A percentile compares a stretch with the other conserved stretches of the same genome.
Evolutionary conservation across 2,888 invertebrate species (phyloP).

Genomic region (Fissipunctia ypsillon): DNA sequence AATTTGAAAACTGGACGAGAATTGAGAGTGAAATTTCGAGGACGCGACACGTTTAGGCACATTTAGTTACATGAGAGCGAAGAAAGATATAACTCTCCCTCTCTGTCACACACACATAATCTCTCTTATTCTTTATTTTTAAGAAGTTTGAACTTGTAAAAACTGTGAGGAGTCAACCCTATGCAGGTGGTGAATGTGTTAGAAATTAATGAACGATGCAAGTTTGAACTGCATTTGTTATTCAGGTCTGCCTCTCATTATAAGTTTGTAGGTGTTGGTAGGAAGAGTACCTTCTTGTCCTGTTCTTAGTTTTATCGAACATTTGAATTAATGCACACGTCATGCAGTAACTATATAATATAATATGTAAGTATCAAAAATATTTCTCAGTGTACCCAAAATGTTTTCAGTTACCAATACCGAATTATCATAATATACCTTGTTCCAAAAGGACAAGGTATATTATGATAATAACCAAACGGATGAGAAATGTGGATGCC

Average conservation of each 20-base stretch:
- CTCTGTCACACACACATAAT: too few species aligned
- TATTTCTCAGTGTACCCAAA: background rate
- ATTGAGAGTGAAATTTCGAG: too few species aligned
- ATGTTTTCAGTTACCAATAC: background rate
- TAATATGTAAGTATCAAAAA: too few species aligned
- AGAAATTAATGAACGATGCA: conserved; percentile 21
- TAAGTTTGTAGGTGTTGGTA: background rate
- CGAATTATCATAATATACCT: background rate
- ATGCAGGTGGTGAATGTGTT: background rate
- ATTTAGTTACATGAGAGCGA: too few species aligned
- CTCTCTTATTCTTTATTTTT: too few species aligned
- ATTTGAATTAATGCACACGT: background rate
- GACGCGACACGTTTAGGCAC: too few species aligned
- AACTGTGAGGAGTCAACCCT: background rate
- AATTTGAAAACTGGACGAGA: too few species aligned
- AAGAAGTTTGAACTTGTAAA: too few species aligned
- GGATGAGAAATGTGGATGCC: background rate
- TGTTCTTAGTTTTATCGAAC: background rate
- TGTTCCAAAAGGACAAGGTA: background rate
- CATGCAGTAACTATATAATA: too few species aligned
- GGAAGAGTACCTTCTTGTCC: too few species aligned
- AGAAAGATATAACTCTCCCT: too few species aligned
- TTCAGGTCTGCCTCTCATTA: conserved; percentile 16
- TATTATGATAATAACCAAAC: background rate
- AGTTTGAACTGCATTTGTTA: conserved; percentile 28